Evolutionary conservation across 64 coral and sea anemone genomes (phyloP).

Genomic region (Catalaphyllia jardinei): DNA sequence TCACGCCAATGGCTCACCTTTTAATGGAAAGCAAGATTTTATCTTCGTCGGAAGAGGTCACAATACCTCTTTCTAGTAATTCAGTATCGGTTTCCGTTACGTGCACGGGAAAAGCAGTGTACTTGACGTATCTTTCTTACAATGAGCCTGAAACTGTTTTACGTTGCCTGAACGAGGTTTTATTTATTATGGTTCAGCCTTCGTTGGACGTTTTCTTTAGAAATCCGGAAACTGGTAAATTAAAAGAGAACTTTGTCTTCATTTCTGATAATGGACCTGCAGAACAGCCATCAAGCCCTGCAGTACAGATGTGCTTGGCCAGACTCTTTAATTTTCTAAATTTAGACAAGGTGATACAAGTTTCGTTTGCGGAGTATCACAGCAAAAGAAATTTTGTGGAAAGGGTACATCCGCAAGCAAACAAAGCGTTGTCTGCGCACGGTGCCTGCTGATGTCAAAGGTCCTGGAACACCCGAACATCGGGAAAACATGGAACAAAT

Average conservation of each 20-base stretch:
- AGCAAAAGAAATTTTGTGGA: conserved; percentile 64
- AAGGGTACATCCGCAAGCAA: conserved; percentile 56
- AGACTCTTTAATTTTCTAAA: conserved; percentile 32
- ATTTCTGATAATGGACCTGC: conserved; percentile 54
- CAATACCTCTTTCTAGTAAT: conserved; percentile 8
- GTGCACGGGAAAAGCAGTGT: conserved; percentile 39
- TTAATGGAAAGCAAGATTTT: conserved; percentile 9
- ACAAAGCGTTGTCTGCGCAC: conserved; percentile 43
- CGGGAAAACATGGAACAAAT: no score
- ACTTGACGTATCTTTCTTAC: conserved; percentile 41
- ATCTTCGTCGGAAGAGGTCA: not conserved
- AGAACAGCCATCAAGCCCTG: conserved; percentile 45
- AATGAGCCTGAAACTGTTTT: conserved; percentile 64
- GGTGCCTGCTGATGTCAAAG: no score
- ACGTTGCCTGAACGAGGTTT: conserved; percentile 40
- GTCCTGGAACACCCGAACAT: no score
- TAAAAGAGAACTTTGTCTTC: conserved; percentile 55
- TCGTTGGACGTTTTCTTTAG: conserved; percentile 42
- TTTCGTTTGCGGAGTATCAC: conserved; percentile 65
- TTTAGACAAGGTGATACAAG: conserved; percentile 40
- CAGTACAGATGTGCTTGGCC: conserved; percentile 44
- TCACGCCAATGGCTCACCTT: conserved; percentile 63
- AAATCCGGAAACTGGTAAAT: conserved; percentile 25
- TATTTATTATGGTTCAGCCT: conserved; percentile 47
- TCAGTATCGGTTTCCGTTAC: conserved; percentile 48